Evolutionary conservation across 2,113 vertebrate genomes (phyloP).

Genomic region (Alouatta palliata): DNA sequence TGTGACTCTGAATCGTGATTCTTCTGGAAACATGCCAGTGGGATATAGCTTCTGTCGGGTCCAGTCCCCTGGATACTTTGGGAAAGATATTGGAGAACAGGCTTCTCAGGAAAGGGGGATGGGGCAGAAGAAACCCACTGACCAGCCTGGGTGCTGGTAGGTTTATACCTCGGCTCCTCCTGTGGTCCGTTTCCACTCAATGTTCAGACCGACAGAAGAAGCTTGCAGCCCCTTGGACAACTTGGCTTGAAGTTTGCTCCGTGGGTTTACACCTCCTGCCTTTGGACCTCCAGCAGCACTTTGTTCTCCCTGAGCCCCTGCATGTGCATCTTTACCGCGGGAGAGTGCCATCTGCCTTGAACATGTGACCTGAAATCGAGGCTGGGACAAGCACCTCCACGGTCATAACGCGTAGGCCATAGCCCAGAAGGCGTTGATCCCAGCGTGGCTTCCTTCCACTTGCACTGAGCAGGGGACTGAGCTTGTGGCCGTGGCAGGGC

Average conservation of each 20-base stretch:
- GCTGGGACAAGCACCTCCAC: fast-evolving
- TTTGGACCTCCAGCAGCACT: not conserved
- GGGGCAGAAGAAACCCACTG: fast-evolving
- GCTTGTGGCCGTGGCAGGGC: fast-evolving
- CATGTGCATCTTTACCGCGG: not conserved
- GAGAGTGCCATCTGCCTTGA: not conserved
- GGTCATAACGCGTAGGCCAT: fast-evolving
- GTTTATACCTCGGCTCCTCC: fast-evolving
- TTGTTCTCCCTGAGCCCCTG: not conserved
- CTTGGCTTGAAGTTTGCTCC: fast-evolving
- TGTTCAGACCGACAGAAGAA: too few relatives aligned
- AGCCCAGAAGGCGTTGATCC: fast-evolving
- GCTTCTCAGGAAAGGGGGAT: fast-evolving
- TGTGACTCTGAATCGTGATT: not conserved
- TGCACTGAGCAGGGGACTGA: fast-evolving
- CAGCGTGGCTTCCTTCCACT: not conserved
- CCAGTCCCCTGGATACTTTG: not conserved
- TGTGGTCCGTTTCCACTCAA: too few relatives aligned
- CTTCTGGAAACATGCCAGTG: slow-evolving; percentile 16
- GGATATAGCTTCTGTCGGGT: fast-evolving
- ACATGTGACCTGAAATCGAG: fast-evolving
- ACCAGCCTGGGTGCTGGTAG: fast-evolving
- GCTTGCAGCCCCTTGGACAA: too few relatives aligned
- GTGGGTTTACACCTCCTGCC: not conserved
- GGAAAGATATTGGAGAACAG: not conserved